phyloP scores from a whole-genome alignment of 2,113 vertebrate species.

The Recurvirostra avosetta region DNA sequence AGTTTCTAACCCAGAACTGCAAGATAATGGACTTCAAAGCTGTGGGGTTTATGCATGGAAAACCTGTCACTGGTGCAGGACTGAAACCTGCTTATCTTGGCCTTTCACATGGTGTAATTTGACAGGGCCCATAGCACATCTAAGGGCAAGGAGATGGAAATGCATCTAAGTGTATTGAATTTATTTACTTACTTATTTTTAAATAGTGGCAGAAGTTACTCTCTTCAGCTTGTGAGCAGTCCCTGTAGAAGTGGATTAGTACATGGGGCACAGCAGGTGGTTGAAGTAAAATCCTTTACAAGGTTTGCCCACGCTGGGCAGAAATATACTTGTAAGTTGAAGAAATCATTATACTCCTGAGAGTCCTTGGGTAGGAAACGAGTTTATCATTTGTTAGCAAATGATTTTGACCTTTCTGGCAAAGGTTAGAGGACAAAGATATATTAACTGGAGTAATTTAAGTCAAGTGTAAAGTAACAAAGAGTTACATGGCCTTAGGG shows the following conservation, averaged over 20 bases:
- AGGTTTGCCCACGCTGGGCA: neutral
- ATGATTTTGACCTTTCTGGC: constrained; percentile 57
- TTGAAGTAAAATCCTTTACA: neutral
- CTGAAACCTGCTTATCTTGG: constrained; percentile 47
- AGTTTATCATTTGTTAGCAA: constrained; percentile 50
- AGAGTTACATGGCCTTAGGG: constrained; percentile 44
- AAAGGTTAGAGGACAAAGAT: constrained; percentile 60
- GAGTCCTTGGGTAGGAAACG: constrained; percentile 6
- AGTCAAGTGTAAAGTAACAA: constrained; percentile 17
- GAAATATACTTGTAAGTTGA: constrained; percentile 5
- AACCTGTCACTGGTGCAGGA: constrained; percentile 22
- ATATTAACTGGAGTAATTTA: constrained; percentile 41
- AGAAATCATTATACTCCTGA: constrained; percentile 52
- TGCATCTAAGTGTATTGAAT: neutral
- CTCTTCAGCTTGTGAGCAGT: neutral
- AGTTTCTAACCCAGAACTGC: neutral
- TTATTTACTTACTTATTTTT: constrained; percentile 48
- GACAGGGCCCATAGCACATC: neutral
- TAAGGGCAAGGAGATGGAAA: constrained; percentile 9
- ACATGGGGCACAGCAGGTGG: neutral
- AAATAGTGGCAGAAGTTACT: neutral
- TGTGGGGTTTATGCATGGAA: neutral
- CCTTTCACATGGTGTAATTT: constrained; percentile 39
- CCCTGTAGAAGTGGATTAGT: neutral
- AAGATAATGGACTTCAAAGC: constrained; percentile 33